A percentile compares a stretch with the other conserved stretches of the same genome.
Evolutionary conservation across 1,140 invertebrate genomes (phyloP).

Genomic region (Gonioctena quinquepunctata): DNA sequence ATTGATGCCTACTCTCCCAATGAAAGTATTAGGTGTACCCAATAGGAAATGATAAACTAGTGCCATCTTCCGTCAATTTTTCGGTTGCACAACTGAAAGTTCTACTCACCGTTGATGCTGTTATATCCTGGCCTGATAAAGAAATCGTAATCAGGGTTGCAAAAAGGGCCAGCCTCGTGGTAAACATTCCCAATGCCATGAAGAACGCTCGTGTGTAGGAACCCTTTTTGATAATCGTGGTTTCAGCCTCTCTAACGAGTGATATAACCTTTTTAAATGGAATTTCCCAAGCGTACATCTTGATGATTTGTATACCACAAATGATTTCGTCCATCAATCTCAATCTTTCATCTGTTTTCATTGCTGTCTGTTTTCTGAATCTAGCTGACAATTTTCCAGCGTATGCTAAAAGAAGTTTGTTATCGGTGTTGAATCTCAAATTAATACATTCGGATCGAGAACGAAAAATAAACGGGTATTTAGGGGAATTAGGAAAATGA

Average conservation of each 20-base stretch:
- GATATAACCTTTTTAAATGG: slow-evolving; percentile 65
- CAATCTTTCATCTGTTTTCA: slow-evolving; percentile 63
- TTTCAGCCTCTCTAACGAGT: slow-evolving; percentile 62
- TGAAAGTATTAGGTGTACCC: too few species aligned
- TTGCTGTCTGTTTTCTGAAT: slow-evolving; percentile 61
- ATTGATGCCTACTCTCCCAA: too few species aligned
- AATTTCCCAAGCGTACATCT: slow-evolving; percentile 88
- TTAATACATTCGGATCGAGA: too few species aligned
- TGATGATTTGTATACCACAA: slow-evolving; percentile 67
- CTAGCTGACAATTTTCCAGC: slow-evolving; percentile 66
- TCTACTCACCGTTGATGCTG: slow-evolving; percentile 60
- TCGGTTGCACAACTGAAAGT: too few species aligned
- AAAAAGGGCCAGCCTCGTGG: slow-evolving; percentile 69
- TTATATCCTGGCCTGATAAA: slow-evolving; percentile 59
- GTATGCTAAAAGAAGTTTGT: slow-evolving; percentile 61
- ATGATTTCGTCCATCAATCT: slow-evolving; percentile 67
- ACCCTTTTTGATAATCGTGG: slow-evolving; percentile 64
- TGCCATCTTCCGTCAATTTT: too few species aligned
- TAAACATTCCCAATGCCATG: slow-evolving; percentile 72
- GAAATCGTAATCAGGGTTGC: slow-evolving; percentile 65
- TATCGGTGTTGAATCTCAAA: too few species aligned
- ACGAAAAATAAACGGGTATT: too few species aligned
- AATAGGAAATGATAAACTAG: too few species aligned
- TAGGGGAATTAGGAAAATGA: too few species aligned
- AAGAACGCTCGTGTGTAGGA: slow-evolving; percentile 72